phyloP scores from a whole-genome alignment of 2,888 invertebrate genomes.

The Busseola fusca region DNA sequence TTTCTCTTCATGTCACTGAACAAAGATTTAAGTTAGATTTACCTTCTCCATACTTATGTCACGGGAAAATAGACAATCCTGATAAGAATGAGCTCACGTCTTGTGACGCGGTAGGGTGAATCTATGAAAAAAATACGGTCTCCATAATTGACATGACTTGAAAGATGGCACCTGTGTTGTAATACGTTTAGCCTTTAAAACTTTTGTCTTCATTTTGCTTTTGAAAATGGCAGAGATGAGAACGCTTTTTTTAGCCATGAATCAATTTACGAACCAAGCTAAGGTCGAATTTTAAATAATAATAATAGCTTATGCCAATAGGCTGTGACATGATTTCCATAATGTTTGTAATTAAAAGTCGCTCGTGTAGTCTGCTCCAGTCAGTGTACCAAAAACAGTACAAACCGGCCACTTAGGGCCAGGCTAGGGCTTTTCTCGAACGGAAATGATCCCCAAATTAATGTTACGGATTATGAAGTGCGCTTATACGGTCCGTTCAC shows the following conservation, averaged over 20 bases:
- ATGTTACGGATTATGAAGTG: neutral
- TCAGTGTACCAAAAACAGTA: neutral
- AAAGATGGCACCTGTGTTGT: neutral
- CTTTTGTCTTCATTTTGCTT: neutral
- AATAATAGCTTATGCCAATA: slow-evolving; percentile 49
- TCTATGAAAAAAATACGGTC: neutral
- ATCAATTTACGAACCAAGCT: slow-evolving; percentile 3
- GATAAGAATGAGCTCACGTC: neutral
- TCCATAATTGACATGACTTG: neutral
- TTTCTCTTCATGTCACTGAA: neutral
- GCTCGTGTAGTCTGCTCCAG: neutral
- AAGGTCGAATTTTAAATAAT: slow-evolving; percentile 10
- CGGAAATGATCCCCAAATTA: neutral
- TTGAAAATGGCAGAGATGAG: neutral
- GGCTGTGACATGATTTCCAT: slow-evolving; percentile 59
- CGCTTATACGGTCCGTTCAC: neutral
- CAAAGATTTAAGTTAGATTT: neutral
- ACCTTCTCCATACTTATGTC: neutral
- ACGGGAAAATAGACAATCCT: neutral
- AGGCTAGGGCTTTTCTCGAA: neutral
- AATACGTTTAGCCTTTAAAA: neutral
- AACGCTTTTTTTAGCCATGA: slow-evolving; percentile 1
- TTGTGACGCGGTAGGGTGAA: neutral
- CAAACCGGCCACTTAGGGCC: neutral
- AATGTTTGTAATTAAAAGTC: slow-evolving; percentile 27